A percentile compares a stretch with the other conserved stretches of the same genome.
phyloP scores from a whole-genome alignment of 2,797 vertebrate genomes.

The Hemitrygon akajei region DNA sequence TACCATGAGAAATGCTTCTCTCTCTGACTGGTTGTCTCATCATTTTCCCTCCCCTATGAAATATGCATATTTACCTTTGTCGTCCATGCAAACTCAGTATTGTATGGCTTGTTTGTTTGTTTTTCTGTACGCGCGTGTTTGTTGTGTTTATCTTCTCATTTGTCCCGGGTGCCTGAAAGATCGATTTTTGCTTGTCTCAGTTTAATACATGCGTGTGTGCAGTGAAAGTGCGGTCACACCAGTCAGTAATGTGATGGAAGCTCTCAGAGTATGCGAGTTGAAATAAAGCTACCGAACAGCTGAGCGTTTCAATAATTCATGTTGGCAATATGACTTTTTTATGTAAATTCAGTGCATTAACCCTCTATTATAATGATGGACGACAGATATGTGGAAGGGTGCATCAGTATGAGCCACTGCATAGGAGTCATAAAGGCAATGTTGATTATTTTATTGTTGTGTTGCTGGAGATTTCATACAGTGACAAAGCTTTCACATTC shows the following conservation, averaged over 20 bases:
- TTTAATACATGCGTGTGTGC: constrained; percentile 51
- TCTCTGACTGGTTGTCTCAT: neutral
- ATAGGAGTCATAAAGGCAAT: constrained; percentile 99
- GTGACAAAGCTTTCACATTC: constrained; percentile 26
- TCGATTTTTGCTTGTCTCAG: constrained; percentile 46
- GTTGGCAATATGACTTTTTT: constrained; percentile 99
- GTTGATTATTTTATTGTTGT: constrained; percentile 97
- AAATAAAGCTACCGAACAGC: constrained; percentile 94
- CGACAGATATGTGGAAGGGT: constrained; percentile 99
- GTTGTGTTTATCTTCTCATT: constrained; percentile 31
- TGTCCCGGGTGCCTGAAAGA: neutral
- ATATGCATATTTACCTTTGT: constrained; percentile 17
- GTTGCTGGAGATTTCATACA: constrained; percentile 97
- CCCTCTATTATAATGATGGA: constrained; percentile 99
- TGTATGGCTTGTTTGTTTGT: constrained; percentile 32
- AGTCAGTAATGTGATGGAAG: constrained; percentile 86
- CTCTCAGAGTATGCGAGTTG: constrained; percentile 84
- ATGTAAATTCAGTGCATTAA: constrained; percentile 99
- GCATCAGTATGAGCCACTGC: constrained; percentile 99
- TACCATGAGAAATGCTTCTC: neutral
- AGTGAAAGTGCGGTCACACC: constrained; percentile 68
- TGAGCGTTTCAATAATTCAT: constrained; percentile 99
- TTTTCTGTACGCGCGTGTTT: constrained; percentile 16
- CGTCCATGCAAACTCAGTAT: neutral
- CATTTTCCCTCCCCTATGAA: constrained; percentile 16